Evolutionary conservation across 1,140 invertebrate genomes (phyloP), one percentile per base, ranked within the genome.

Genomic region (Druon quercuslanigerum): DNA sequence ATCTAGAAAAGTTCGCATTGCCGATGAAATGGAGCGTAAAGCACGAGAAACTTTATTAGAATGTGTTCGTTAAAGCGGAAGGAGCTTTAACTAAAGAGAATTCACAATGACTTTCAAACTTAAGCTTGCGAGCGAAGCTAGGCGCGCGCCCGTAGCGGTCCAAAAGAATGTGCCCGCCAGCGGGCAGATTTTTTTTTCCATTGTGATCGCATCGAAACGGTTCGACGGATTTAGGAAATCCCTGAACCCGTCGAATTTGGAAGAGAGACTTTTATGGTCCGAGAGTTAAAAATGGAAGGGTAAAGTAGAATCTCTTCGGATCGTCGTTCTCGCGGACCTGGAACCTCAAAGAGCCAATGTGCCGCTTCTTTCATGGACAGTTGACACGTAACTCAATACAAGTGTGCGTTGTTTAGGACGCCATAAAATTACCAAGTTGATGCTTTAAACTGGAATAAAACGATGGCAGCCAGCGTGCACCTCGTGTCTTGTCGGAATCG

Each of bases 371-470:
- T 77, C 60, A 70, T 79, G 79, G 72, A 81, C 85, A 87, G 84
- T 84, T 83, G 85, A 87, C 86, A 85, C 88, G 87, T 90, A 90
- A 90, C 87, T 87, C 86, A 84, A 87, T 89, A 87, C 87, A 84
- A 85, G 82, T 83, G 82, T 77, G 82, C 81, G 83, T 87, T 88
- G 81, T 90, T 90, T 90, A 90, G 87, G 89, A 87, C 76, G 84
- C 83, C 86, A 87, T 90, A 89, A 90, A 90, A 89, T 89, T 89
- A 90, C 86, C 80, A 82, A 86, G 84, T 86, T 86, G 87, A 90
- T 88, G 85, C 86, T 87, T 87, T 87, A 85, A 89, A 89, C 83
- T 86, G 85, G 85, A 85, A 89, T 88, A 85, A 87, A 87, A 88
- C 87, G 87, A 87, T 87, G 81, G 81, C 82, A 80, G 82, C 72